Evolutionary conservation across 2,797 vertebrate species (phyloP), one percentile per base, ranked within the genome.

Genomic region (Microcaecilia unicolor): DNA sequence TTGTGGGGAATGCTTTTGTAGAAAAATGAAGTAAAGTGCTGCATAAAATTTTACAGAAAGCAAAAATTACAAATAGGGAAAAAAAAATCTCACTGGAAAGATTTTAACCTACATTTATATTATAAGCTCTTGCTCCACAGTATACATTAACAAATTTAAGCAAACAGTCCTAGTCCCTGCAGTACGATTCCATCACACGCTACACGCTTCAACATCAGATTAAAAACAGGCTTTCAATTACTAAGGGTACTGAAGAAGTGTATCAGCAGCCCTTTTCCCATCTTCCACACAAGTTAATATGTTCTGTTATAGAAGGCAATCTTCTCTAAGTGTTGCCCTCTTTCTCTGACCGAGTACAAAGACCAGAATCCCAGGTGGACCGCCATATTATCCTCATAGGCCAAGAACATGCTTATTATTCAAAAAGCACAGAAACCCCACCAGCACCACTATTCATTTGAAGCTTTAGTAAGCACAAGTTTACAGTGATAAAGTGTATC

Each of bases 251-350:
- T 42, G 19, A n/a, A 34, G 36, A 51, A 56, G 53, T 41, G 41
- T 55, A 37, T 51, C 43, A 33, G 34, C n/a, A 47, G 34, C 12
- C 2, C 2, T 27, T 16, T 6, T 24, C 25, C 36, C 45, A 35
- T 37, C 4, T 31, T 18, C 34, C 47, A 55, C 20, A 24, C 44
- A 51, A 60, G 49, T 39, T 28, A 20, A 32, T 25, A 6, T 13
- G 37, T 43, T 56, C 42, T 58, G 59, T 47, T 41, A 52, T 56
- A 61, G 39, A n/a, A 28, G 17, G 21, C 11, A 46, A 45, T 45
- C 44, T 51, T 54, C 34, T 49, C 41, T 45, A 25, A 25, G 60
- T 34, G 34, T 29, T 25, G 15, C 22, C 48, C 40, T 32, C 14
- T 12, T 17, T 23, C 25, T 18, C 6, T 3, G 23, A 49, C 29